Base-by-base conservation (phyloP, 1,140 invertebrate genomes). In the Brachionus plicatilis region DNA sequence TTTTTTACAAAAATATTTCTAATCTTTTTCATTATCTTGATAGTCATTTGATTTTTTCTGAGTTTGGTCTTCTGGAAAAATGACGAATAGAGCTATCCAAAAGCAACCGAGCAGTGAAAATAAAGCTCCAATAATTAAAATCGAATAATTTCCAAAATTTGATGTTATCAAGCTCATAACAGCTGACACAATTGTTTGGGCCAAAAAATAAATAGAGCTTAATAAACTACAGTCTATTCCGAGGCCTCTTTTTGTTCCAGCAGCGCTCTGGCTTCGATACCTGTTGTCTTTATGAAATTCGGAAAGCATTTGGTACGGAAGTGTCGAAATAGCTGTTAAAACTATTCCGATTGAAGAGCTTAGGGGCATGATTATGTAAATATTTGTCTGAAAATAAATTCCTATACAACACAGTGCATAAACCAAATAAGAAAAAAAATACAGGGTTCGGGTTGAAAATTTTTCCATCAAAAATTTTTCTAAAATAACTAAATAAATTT, bases 281-380 rank as follows among this genome's bases (percentile, higher is more conserved):
- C 41, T 68, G 1, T 83, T 60, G 53, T 83, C 82, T 27, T 68
- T 47, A 47, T 83, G 82, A 70, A 70, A 83, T 17, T 83, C 60
- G 6, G 82, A 83, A 3, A 83, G n/a, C 82, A 83, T 83, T 47
- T 83, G 82, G 47, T 83, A 83, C 4, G 82, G 82, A 29, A 83
- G 41, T 12, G 82, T 83, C 2, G 60, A 56, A n/a, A 83, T 14
- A 20, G 82, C 45, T n/a, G 60, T 68, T 53, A 83, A n/a, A 41
- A 83, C 27, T 14, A 83, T 68, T 68, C 82, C 82, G 6, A 70
- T 68, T 47, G 60, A 68, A 60, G 53, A 83, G 17, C 47, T 50
- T 4, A 83, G 17, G 6, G 60, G 60, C 82, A 83, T 83, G 11
- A 83, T 83, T 7, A 68, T 72, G 27, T 83, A 68, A 11, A 83